Base-by-base conservation (phyloP, 1,140 invertebrate species). In the Brachionus paranguensis region DNA sequence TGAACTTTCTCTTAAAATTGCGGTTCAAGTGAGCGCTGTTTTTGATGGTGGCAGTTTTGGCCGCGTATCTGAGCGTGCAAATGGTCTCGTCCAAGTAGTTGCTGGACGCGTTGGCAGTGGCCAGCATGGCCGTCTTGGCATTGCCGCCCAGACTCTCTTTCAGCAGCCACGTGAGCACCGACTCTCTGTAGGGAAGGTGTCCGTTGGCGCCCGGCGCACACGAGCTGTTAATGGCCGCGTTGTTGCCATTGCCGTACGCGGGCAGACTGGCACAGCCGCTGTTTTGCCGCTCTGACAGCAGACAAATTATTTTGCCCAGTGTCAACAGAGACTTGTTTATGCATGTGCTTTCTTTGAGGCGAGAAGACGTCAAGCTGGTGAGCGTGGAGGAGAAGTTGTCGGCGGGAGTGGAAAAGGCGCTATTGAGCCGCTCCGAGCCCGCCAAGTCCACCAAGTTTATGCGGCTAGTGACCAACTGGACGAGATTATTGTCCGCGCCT, bases 131-230 rank as follows among this genome's bases (percentile, higher is more conserved):
- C 5, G 95, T 96, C 87, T 96, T 95, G 1, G 94, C 94, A 89
- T 97, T 96, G 1, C 95, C 95, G n/a, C 95, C 95, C 6, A 97
- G 90, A 64, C 94, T 95, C 87, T 96, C 95, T 88, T 95, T 96
- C 29, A 96, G 90, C 24, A 96, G 88, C 94, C 94, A 96, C 0
- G 95, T 96, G 0, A 96, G 91, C 10, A 95, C 94, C 7, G 95
- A 96, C 89, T 97, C 94, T 53, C 95, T 90, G 89, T 96, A 96
- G 0, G 95, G 95, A 84, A 96, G 24, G 17, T 83, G 47, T 3
- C 78, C 78, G 50, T 76, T 76, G 24, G 72, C 17, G 20, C 24
- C 24, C 0, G 24, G 20, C 43, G 14, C 47, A 50, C n/a, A 17
- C 3, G 72, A 76, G 24, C 24, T 50, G 20, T 76, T 76, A 2